Evolutionary conservation across 2,888 invertebrate species (phyloP), one percentile per base, ranked within the genome.

Genomic region (Caenorhabditis auriculariae): DNA sequence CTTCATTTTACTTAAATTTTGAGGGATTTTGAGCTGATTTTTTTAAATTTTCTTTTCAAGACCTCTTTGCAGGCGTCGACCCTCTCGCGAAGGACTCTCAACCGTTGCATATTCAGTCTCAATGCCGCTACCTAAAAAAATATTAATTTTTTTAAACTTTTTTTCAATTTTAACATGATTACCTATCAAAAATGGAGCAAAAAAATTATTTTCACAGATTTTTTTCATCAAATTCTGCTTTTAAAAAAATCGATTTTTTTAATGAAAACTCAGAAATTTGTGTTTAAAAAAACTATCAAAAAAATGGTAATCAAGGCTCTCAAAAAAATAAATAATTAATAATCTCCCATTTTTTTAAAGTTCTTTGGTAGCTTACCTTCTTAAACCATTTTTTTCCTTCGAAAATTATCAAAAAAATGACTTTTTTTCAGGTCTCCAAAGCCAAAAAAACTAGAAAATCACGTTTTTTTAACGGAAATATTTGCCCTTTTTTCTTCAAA

Each of bases 51-150:
- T 17, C 17, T 41, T 41, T 41, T 19, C 17, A 23, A 35, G 41
- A 69, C 69, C 53, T 60, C 41, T 56, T 56, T 69, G 15, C 60
- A 65, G 7, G 51, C 51, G 6, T 59, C 60, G 26, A 73, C 59
- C 42, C 69, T 45, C 42, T 66, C 59, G 27, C 65, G 60, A 19
- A 73, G 41, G 24, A 29, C 29, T 23, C 67, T 47, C 27, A 66
- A 51, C 42, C 60, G 49, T 7, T 60, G 59, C 57, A 71, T 64
- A 50, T 73, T 73, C 5, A 66, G 43, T 17, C 70, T 56, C 26
- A 71, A 54, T 2, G 62, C 66, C 23, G 56, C 55, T 2, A 70
- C 62, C 61, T 56, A 27, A 32, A 32, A 9, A 12, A 4, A 45
- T 35, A 15, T 15, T 51, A 41, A 28, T 39, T 46, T 6, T 9